Conservation (phyloP, 2,888 invertebrate genomes). For the Heliconius ismenius region DNA sequence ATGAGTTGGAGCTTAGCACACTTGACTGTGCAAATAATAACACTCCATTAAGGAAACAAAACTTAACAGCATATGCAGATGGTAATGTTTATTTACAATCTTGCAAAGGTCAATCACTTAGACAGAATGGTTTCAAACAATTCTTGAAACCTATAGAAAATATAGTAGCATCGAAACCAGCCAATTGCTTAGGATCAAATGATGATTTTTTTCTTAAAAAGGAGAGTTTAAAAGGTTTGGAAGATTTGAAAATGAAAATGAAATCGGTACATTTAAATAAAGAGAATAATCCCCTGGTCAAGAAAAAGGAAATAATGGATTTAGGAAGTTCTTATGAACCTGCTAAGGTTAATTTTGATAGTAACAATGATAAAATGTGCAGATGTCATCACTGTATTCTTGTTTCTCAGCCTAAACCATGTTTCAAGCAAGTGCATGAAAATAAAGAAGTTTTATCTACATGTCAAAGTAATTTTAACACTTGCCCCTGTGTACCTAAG, state of each 20-base stretch:
- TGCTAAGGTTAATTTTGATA: conserved; percentile 7
- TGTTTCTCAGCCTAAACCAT: conserved; percentile 37
- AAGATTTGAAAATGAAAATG: conserved; percentile 53
- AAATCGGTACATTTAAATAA: conserved; percentile 57
- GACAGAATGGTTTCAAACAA: conserved; percentile 37
- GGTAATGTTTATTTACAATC: background rate
- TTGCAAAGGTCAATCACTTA: conserved; percentile 1
- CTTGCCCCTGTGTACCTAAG: conserved; percentile 31
- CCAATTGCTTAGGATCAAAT: conserved; percentile 56
- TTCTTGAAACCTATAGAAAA: conserved; percentile 54
- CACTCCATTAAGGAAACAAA: conserved; percentile 28
- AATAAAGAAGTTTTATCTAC: conserved; percentile 20
- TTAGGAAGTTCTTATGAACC: conserved; percentile 39
- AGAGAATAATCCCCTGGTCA: conserved; percentile 60
- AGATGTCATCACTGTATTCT: conserved; percentile 63
- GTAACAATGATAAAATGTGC: conserved; percentile 50
- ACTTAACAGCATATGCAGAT: conserved; percentile 39
- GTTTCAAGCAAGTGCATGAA: conserved; percentile 9
- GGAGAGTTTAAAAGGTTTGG: conserved; percentile 55
- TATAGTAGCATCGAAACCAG: conserved; percentile 46
- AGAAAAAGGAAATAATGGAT: conserved; percentile 57
- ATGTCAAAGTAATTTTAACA: conserved; percentile 29
- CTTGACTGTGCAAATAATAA: conserved; percentile 60
- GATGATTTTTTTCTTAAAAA: conserved; percentile 68
- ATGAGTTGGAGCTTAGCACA: conserved; percentile 70